A percentile compares a stretch with the other conserved stretches of the same genome.
These are phyloP conservation scores for Rhabdomys pumilio DNA, from an alignment of 2,797 vertebrate species.

Conservation along the genomic window DNA sequence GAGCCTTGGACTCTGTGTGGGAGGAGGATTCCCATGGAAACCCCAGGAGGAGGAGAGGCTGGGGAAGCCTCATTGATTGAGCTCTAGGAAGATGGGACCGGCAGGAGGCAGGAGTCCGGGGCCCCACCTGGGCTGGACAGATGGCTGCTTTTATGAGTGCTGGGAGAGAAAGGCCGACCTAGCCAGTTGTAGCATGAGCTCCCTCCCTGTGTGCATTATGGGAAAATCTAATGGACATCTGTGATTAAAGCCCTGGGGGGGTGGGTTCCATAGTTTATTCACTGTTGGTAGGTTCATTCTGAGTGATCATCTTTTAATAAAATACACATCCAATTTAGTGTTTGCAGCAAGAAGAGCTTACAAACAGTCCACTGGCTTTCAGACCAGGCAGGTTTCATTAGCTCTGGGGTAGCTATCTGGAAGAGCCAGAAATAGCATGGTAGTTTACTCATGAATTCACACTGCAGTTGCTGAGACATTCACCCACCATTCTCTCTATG, in stretches of 20 bases:
- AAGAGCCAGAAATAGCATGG: neutral
- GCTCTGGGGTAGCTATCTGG: neutral
- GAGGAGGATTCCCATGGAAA: slow-evolving; percentile 85
- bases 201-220: neutral
- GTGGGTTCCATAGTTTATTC: neutral
- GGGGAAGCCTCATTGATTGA: slow-evolving; percentile 78
- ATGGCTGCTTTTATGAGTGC: slow-evolving; percentile 76
- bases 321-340: neutral
- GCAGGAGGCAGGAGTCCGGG: neutral
- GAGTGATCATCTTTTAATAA: slow-evolving; percentile 35
- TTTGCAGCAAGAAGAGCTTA: slow-evolving; percentile 21
- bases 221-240: neutral
- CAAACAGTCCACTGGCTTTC: neutral
- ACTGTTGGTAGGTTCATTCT: neutral
- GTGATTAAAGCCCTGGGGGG: neutral
- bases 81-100: slow-evolving; percentile 30
- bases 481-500: neutral
- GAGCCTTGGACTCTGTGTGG: slow-evolving; percentile 70
- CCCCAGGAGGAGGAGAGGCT: slow-evolving; percentile 65
- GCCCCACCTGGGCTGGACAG: slow-evolving; percentile 76
- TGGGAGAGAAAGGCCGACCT: neutral
- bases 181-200: neutral
- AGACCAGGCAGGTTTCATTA: neutral
- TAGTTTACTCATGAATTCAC: neutral
- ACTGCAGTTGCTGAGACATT: neutral